These are phyloP conservation scores for Pantherophis guttatus DNA, from an alignment of 2,113 vertebrate species.

Conservation along the genomic window DNA sequence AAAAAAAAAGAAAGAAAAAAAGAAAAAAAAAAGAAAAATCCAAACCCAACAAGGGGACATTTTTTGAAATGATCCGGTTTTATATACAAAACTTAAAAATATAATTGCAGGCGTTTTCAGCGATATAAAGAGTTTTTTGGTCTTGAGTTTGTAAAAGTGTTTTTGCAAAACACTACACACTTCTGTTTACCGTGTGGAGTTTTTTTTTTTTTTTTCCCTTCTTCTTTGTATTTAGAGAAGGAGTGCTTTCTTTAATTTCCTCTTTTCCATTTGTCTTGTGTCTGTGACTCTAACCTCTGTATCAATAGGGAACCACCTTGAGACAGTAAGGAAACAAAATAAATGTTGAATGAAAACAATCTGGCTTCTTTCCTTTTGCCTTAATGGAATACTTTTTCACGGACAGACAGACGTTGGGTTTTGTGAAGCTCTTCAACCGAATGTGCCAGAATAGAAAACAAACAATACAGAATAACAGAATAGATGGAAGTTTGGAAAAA, in stretches of 20 bases:
- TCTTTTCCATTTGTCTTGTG: constrained; percentile 19
- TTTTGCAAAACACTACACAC: neutral
- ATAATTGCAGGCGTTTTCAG: neutral
- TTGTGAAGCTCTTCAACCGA: neutral
- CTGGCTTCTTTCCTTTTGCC: neutral
- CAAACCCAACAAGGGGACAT: neutral
- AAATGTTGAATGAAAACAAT: neutral
- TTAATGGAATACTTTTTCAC: neutral
- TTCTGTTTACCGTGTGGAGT: neutral
- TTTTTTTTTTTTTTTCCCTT: neutral
- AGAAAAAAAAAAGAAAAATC: neutral
- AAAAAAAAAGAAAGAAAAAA: neutral
- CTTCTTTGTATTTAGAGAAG: neutral
- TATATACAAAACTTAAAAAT: constrained; percentile 17
- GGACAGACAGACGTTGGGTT: neutral
- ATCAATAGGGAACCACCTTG: constrained; percentile 8
- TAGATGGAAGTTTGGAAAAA: too few relatives aligned
- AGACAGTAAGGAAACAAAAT: constrained; percentile 1
- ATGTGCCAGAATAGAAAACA: too few relatives aligned
- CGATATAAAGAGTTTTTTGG: constrained; percentile 11
- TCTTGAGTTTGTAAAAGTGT: constrained; percentile 20
- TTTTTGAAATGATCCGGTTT: constrained; percentile 43
- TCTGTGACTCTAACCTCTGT: constrained; percentile 28
- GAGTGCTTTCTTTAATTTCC: neutral
- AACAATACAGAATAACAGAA: neutral